These are phyloP conservation scores for Eilema caniola DNA, from an alignment of 2,888 invertebrate genomes.

Conservation along the genomic window DNA sequence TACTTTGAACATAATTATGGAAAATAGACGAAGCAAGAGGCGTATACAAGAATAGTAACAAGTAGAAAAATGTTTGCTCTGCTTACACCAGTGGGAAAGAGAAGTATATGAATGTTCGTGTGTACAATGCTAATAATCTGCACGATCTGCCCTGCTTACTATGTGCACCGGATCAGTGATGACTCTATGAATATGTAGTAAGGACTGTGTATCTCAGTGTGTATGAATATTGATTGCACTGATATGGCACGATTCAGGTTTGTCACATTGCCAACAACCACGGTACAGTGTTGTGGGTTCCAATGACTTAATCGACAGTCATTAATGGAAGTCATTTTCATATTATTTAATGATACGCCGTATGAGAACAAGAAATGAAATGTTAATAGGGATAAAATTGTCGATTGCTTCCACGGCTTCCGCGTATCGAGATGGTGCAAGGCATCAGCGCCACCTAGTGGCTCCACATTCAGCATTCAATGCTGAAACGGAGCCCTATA, in stretches of 20 bases:
- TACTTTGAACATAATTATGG: no score
- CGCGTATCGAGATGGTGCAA: no score
- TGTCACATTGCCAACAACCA: neutral
- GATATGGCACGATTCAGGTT: neutral
- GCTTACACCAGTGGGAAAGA: no score
- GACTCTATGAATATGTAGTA: neutral
- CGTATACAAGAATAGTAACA: no score
- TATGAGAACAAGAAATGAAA: no score
- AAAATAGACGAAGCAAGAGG: no score
- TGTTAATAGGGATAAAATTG: no score
- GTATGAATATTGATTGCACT: neutral
- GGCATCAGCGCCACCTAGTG: no score
- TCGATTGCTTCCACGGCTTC: no score
- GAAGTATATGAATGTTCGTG: neutral
- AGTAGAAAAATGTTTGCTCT: no score
- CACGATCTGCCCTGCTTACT: neutral
- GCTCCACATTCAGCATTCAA: no score
- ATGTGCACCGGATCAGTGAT: conserved; percentile 2
- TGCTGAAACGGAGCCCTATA: no score
- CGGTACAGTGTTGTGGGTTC: neutral
- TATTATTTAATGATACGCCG: neutral
- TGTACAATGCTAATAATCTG: neutral
- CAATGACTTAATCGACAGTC: neutral
- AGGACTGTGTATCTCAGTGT: neutral
- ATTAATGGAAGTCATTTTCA: neutral